Evolutionary conservation across 2,888 invertebrate species (phyloP), one percentile per base, ranked within the genome.

Genomic region (Trichogramma dendrolimi): DNA sequence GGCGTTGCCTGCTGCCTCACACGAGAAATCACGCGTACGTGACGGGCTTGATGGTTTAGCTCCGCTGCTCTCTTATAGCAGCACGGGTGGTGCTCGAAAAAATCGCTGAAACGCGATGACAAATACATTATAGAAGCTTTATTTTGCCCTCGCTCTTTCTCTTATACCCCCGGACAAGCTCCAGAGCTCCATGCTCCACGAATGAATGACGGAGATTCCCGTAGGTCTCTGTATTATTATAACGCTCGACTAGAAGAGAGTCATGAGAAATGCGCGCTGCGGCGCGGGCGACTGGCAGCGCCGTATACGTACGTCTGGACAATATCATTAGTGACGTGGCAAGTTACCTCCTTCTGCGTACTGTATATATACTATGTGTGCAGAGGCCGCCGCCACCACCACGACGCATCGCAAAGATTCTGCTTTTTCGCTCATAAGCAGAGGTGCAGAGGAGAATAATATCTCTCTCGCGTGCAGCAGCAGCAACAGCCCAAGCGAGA

Each of bases 21-120:
- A 3, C n/a, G 54, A 53, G 57, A 60, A 60, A 63, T 63, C 51
- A 44, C 54, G n/a, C 14, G 52, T 11, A 60, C 63, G 63, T 63
- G 63, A 49, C 51, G 38, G 14, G 48, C 14, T 11, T 27, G 27
- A 27, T 27, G 27, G 27, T 27, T 27, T 27, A 27, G 27, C 27
- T 4, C 14, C 41, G 4, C 48, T 10, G 8, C 14, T 39, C 4
- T 38, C 42, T 46, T n/a, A 55, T 42, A 10, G 10, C 46, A 10
- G n/a, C 10, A 6, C 14, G 39, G 40, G 39, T 10, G 38, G 8
- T 14, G 11, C 14, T 14, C 14, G 49, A 43, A n/a, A 42, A 5
- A 39, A 11, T 8, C 52, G 55, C 5, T 10, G 60, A 56, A 60
- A 56, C n/a, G 27, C 27, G 48, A 60, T 53, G 60, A 63, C 51